These are phyloP conservation scores for Novumbra hubbsi DNA, from an alignment of 2,797 vertebrate species.

Conservation along the genomic window DNA sequence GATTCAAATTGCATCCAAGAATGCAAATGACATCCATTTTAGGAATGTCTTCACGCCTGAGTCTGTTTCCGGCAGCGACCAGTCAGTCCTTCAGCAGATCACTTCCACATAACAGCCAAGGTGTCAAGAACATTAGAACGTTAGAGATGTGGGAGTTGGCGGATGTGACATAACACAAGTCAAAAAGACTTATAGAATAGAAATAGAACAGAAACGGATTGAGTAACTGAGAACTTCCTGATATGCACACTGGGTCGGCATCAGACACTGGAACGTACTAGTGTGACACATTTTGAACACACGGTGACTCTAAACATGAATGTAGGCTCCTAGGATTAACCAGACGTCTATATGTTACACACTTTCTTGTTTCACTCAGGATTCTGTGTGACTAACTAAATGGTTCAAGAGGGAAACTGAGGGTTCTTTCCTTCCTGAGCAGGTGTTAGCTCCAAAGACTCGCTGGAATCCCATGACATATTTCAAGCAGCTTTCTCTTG, in stretches of 20 bases:
- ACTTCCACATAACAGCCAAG: slow-evolving; percentile 14
- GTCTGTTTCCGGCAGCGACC: slow-evolving; percentile 10
- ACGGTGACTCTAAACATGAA: neutral
- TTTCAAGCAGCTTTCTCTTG: slow-evolving; percentile 8
- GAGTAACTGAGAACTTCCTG: neutral
- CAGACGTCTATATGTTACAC: neutral
- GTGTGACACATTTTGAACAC: neutral
- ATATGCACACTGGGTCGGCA: neutral
- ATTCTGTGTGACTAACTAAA: no score
- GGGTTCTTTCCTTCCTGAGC: neutral
- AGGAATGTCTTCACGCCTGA: slow-evolving; percentile 49
- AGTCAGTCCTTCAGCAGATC: slow-evolving; percentile 41
- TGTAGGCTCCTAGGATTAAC: neutral
- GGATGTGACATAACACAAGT: slow-evolving; percentile 33
- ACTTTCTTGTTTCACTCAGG: no score
- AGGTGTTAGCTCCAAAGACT: slow-evolving; percentile 2
- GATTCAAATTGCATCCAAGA: neutral
- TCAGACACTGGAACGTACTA: neutral
- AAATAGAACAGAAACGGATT: neutral
- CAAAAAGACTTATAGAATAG: neutral
- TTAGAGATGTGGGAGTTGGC: slow-evolving; percentile 31
- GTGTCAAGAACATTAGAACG: slow-evolving; percentile 9
- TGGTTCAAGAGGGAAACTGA: neutral
- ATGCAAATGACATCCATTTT: slow-evolving; percentile 48
- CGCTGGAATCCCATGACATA: neutral